Conservation (phyloP, 2,797 vertebrate genomes). For the Ceryle rudis region DNA sequence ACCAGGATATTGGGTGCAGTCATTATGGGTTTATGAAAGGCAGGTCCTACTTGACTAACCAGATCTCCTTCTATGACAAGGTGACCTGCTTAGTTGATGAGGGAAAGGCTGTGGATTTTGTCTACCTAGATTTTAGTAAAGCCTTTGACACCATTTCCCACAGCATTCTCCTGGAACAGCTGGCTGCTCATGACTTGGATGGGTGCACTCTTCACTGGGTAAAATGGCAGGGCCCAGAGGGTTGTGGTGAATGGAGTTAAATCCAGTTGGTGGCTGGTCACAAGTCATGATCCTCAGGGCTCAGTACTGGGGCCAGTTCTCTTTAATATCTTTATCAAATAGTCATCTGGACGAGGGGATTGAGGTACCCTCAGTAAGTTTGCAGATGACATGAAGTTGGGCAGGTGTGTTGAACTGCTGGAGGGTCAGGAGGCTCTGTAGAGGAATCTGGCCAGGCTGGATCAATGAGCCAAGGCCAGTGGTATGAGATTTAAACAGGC, state of each 20-base stretch:
- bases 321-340: neutral
- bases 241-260: too few species aligned
- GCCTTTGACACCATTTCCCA: neutral
- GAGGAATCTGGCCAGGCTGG: neutral
- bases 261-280: accelerated
- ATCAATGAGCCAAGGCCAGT: accelerated
- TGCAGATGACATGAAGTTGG: neutral
- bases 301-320: neutral
- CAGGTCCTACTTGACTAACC: neutral
- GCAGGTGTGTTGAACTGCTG: neutral
- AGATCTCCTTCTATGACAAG: neutral
- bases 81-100: neutral
- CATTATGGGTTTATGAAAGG: neutral
- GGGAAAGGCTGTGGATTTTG: neutral
- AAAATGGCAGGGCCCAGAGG: neutral
- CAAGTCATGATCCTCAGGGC: neutral
- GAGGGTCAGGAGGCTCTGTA: neutral
- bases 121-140: neutral
- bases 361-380: neutral
- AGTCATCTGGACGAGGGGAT: neutral
- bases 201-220: accelerated
- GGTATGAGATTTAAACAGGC: neutral
- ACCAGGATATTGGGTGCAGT: neutral
- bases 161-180: neutral
- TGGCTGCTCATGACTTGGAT: neutral